These are phyloP conservation scores for Phenganax subtilis DNA, from an alignment of 92 coral and sea anemone genomes.

Conservation along the genomic window DNA sequence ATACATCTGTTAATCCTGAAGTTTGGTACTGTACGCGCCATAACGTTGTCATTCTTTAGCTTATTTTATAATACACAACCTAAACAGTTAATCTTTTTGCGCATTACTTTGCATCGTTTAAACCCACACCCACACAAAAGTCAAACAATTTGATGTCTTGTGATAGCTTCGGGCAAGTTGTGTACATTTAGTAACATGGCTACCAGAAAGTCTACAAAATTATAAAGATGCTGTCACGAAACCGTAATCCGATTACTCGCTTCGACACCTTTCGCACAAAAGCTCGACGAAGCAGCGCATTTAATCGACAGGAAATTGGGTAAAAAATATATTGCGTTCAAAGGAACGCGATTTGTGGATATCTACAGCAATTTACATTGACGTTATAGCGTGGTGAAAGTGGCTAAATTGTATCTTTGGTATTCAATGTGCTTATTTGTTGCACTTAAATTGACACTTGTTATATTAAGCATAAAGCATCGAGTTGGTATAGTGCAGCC, in stretches of 20 bases:
- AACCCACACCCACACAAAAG: background rate
- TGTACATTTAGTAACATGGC: constrained; percentile 12
- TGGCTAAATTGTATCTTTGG: background rate
- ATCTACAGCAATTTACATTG: constrained; percentile 1
- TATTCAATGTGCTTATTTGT: background rate
- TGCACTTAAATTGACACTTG: background rate
- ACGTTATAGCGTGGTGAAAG: background rate
- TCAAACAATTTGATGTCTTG: constrained; percentile 3
- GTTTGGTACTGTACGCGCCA: background rate
- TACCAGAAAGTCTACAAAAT: background rate
- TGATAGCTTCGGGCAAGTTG: constrained; percentile 7
- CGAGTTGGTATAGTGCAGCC: background rate
- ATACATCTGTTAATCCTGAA: too few relatives aligned
- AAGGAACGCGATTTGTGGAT: constrained; percentile 13
- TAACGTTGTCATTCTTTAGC: too few relatives aligned
- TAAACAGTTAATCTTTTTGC: background rate
- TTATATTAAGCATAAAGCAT: background rate
- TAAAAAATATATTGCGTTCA: constrained; percentile 15
- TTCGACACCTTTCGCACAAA: constrained; percentile 23
- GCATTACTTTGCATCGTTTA: background rate
- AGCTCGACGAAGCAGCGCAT: constrained; percentile 27
- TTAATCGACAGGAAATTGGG: constrained; percentile 34
- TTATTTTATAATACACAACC: too few relatives aligned
- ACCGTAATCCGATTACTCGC: constrained; percentile 27
- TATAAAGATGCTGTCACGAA: constrained; percentile 23